Conservation (phyloP, 2,888 invertebrate species). For the Standfussiana lucernea region DNA sequence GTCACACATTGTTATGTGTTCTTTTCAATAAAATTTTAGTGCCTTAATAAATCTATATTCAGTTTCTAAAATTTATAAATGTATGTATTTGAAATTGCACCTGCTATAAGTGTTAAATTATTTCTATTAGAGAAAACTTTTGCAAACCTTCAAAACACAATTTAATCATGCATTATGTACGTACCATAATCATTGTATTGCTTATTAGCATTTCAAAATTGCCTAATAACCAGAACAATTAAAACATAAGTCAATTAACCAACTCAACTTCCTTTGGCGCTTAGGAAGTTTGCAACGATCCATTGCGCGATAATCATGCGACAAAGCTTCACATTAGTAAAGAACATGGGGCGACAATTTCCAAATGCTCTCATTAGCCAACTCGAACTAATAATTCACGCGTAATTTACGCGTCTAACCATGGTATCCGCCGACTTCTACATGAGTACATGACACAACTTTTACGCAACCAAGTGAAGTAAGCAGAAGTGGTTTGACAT, state of each 20-base stretch:
- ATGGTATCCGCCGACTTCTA: constrained; percentile 31
- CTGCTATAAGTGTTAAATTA: neutral
- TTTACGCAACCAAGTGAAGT: constrained; percentile 57
- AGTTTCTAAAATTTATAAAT: neutral
- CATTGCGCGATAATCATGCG: constrained; percentile 29
- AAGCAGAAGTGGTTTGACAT: constrained; percentile 44
- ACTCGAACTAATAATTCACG: constrained; percentile 56
- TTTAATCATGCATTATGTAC: neutral
- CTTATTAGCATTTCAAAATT: neutral
- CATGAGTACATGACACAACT: constrained; percentile 48
- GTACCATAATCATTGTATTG: neutral
- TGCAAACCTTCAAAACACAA: neutral
- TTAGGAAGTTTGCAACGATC: neutral
- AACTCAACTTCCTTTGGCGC: neutral
- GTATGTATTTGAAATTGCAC: neutral
- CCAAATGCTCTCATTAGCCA: constrained; percentile 51
- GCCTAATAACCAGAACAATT: neutral
- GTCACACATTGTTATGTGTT: neutral
- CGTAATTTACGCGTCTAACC: constrained; percentile 58
- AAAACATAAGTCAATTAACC: neutral
- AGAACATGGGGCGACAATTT: constrained; percentile 25
- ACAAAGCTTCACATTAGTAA: constrained; percentile 16
- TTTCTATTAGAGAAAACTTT: neutral
- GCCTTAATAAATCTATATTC: neutral
- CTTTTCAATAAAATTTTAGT: neutral